Percentiles rank a stretch among this genome's conserved stretches.
phyloP scores from a whole-genome alignment of 2,888 invertebrate genomes.

The Blastobasis lacticolella region DNA sequence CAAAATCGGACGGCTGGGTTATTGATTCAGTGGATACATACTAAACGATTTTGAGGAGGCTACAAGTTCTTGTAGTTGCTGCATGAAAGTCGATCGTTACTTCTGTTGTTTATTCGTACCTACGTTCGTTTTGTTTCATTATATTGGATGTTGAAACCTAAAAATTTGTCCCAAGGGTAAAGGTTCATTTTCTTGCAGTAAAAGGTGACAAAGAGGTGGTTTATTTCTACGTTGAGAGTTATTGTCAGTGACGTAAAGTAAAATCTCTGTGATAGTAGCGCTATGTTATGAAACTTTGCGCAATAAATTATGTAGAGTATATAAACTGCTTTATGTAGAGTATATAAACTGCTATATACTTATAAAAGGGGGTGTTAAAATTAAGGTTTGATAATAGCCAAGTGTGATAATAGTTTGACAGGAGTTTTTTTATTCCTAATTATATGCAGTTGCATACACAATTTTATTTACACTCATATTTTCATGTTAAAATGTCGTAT shows the following conservation, averaged over 20 bases:
- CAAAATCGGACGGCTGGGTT: slow-evolving; percentile 42
- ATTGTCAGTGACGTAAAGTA: slow-evolving; percentile 62
- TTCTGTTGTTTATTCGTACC: not conserved
- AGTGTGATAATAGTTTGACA: too few species aligned
- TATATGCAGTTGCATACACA: too few species aligned
- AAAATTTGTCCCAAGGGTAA: slow-evolving; percentile 17
- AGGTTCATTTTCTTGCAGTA: slow-evolving; percentile 49
- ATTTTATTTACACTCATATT: too few species aligned
- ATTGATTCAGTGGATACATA: slow-evolving; percentile 40
- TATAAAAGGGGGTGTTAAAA: too few species aligned
- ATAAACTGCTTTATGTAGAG: too few species aligned
- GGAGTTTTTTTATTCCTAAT: too few species aligned
- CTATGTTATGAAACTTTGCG: slow-evolving; percentile 25
- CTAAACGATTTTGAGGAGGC: slow-evolving; percentile 30
- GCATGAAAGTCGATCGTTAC: not conserved
- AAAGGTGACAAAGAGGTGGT: slow-evolving; percentile 63
- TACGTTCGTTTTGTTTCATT: not conserved
- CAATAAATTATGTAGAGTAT: too few species aligned
- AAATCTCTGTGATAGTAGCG: slow-evolving; percentile 58
- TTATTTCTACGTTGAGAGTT: slow-evolving; percentile 56
- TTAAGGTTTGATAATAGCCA: too few species aligned
- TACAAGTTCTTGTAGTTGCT: slow-evolving; percentile 2
- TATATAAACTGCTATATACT: too few species aligned
- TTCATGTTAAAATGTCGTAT: too few species aligned
- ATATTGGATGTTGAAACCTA: not conserved